Percentiles rank a stretch among this genome's conserved stretches.
These are phyloP conservation scores for Argynnis bischoffii DNA, from an alignment of 2,888 invertebrate species.

Conservation along the genomic window DNA sequence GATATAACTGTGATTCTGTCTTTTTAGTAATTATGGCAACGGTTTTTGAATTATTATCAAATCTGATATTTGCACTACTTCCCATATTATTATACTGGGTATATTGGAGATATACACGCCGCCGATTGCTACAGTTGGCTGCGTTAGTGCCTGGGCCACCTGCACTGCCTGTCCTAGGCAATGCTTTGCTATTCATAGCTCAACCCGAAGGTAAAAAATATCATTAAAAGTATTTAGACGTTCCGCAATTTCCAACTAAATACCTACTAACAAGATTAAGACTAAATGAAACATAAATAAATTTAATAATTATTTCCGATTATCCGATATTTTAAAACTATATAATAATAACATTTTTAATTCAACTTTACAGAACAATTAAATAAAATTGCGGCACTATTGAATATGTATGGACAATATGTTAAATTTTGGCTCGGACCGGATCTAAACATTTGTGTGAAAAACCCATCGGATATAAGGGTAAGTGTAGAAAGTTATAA, in stretches of 20 bases:
- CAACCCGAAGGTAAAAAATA: constrained; percentile 54
- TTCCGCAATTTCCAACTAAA: background rate
- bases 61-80: background rate
- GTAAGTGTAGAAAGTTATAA: constrained; percentile 46
- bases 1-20: background rate
- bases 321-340: no score
- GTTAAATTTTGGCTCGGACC: constrained; percentile 66
- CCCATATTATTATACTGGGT: constrained; percentile 52
- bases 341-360: background rate
- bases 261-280: background rate
- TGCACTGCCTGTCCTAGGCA: constrained; percentile 60
- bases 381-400: constrained; percentile 45
- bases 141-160: constrained; percentile 59
- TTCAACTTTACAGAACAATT: constrained; percentile 47
- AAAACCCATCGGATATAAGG: constrained; percentile 63
- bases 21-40: constrained; percentile 1
- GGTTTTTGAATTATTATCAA: background rate
- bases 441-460: constrained; percentile 61
- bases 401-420: constrained; percentile 57
- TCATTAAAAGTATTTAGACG: background rate
- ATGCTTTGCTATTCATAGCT: constrained; percentile 56
- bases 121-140: constrained; percentile 54
- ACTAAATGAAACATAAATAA: no score
- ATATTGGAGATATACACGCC: constrained; percentile 57
- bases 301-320: no score